Base-by-base conservation (phyloP, 2,113 vertebrate species). In the Thalassoma bifasciatum region DNA sequence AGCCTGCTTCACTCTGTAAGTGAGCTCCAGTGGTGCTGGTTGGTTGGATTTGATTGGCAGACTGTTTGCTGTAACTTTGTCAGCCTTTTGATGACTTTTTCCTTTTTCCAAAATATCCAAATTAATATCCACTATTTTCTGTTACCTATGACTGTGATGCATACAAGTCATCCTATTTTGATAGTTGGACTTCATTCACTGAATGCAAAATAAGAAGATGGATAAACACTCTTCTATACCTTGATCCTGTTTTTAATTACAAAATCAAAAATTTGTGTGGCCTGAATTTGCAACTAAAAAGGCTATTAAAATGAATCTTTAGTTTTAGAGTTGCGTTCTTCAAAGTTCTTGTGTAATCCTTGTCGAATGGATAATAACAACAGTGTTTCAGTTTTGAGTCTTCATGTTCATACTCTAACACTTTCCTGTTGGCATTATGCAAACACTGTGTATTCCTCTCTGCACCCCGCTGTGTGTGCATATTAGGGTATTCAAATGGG, bases 391-490 rank as follows among this genome's bases (percentile, higher is more conserved):
- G 5, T 38, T 62, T 56, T n/a, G 6, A 64, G 21, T 40, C 3
- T 14, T 51, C 3, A 12, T 5, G 3, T 42, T 23, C 42, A 8
- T 14, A 16, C 51, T 51, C 14, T 60, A 19, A 10, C n/a, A 47
- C 47, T 21, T 59, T 42, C 13, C 36, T n/a, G 8, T 7, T 52
- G 23, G 36, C 17, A 12, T 53, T 54, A 30, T 60, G 34, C 36
- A 47, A 46, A 53, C 68, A 17, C 13, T 66, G 5, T 64, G 11
- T 36, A 10, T 51, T 56, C 40, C 59, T 21, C 22, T n/a, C 46
- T 30, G 11, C 14, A 64, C 34, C 34, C 66, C 21, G 21, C 53
- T 59, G 53, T 54, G 47, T 50, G 61, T 49, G 46, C 54, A 59
- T 24, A 34, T 49, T 60, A 49, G 16, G 14, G 38, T 53, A 22